phyloP scores from a whole-genome alignment of 2,113 vertebrate genomes.

The Phrynosoma blainvillii region DNA sequence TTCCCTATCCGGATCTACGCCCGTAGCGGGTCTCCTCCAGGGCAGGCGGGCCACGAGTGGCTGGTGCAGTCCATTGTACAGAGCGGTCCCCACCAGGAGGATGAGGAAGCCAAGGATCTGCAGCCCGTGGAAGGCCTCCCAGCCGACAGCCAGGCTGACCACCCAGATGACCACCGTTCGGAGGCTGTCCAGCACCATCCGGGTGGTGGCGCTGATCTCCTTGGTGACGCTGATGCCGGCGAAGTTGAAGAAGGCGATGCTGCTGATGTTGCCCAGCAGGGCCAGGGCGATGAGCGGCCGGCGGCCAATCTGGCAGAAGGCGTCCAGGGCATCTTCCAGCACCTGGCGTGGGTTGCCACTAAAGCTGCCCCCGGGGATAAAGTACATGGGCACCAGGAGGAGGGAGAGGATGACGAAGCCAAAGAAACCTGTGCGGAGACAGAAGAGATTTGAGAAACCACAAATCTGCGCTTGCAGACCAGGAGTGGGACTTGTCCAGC shows the following conservation, averaged over 20 bases:
- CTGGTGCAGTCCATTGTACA: slow-evolving; percentile 90
- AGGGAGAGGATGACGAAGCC: slow-evolving; percentile 88
- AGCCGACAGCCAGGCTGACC: slow-evolving; percentile 86
- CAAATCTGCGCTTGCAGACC: no score
- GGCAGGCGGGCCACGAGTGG: slow-evolving; percentile 78
- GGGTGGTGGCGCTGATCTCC: slow-evolving; percentile 94
- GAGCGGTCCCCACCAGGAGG: slow-evolving; percentile 81
- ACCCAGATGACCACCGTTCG: slow-evolving; percentile 91
- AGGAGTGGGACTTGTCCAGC: neutral
- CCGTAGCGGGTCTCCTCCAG: fast-evolving
- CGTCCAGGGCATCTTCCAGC: slow-evolving; percentile 88
- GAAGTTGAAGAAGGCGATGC: slow-evolving; percentile 97
- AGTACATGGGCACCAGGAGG: slow-evolving; percentile 92
- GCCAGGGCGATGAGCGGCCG: slow-evolving; percentile 86
- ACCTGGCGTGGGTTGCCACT: slow-evolving; percentile 76
- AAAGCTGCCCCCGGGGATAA: slow-evolving; percentile 83
- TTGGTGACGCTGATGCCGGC: slow-evolving; percentile 96
- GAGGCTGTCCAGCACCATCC: slow-evolving; percentile 96
- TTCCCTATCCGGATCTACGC: slow-evolving; percentile 71
- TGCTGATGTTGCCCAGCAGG: slow-evolving; percentile 88
- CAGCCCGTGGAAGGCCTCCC: slow-evolving; percentile 89
- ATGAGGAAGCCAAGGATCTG: slow-evolving; percentile 90
- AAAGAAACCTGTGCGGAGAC: slow-evolving; percentile 83
- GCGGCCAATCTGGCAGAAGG: slow-evolving; percentile 90
- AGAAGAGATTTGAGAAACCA: no score